Conservation (phyloP, 2,797 vertebrate species). For the Sylvilagus floridanus region DNA sequence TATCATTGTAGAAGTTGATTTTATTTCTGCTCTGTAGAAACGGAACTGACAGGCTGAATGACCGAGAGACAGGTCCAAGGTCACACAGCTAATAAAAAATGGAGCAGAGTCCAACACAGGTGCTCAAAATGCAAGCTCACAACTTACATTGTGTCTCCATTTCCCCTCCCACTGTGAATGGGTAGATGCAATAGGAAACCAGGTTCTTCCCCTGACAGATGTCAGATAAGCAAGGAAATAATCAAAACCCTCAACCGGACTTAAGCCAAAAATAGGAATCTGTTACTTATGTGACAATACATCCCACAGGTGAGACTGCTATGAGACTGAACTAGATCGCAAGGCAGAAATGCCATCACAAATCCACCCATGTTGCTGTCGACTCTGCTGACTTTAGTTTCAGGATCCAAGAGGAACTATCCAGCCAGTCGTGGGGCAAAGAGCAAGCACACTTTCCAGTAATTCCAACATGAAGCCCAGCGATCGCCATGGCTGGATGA, state of each 20-base stretch:
- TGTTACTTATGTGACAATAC: not conserved
- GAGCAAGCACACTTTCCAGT: not conserved
- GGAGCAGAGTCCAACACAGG: accelerated
- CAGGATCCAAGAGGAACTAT: not conserved
- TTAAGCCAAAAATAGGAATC: not conserved
- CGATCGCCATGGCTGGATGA: not conserved
- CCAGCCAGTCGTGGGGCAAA: not conserved
- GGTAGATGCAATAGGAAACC: not conserved
- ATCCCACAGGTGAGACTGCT: not conserved
- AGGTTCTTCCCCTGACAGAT: not conserved
- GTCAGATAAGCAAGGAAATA: not conserved
- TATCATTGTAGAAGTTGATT: not conserved
- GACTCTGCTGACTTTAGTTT: not conserved
- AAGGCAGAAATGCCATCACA: not conserved
- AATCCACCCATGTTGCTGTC: not conserved
- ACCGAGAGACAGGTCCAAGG: not conserved
- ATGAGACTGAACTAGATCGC: not conserved
- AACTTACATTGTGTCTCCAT: not conserved
- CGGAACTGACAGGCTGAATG: not conserved
- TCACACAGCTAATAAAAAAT: not conserved
- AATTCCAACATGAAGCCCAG: not conserved
- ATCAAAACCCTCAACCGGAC: not conserved
- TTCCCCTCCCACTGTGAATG: not conserved
- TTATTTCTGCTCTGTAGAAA: not conserved
- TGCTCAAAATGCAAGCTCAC: accelerated